Conservation (phyloP, 2,113 vertebrate species). For the Mustelus asterias region DNA sequence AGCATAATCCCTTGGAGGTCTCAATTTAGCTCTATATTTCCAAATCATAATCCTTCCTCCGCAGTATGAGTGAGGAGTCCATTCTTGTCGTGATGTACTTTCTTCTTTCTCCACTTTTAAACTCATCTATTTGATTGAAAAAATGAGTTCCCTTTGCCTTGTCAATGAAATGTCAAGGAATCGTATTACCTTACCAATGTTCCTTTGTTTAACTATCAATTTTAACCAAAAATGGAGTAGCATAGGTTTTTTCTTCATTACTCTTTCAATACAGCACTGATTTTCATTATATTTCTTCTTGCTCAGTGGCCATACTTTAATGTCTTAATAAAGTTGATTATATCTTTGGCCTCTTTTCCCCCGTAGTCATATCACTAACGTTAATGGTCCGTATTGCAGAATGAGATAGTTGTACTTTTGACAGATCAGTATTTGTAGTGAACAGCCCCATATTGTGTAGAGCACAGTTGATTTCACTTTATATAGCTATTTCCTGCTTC, state of each 20-base stretch:
- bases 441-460: neutral
- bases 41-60: neutral
- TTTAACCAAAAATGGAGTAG: neutral
- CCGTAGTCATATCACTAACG: neutral
- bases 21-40: neutral
- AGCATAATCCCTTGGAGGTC: neutral
- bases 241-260: neutral
- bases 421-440: neutral
- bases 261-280: neutral
- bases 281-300: neutral
- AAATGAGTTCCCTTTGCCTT: neutral
- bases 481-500: neutral
- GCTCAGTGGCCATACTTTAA: neutral
- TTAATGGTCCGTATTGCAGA: neutral
- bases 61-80: too few species aligned
- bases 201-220: neutral
- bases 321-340: neutral
- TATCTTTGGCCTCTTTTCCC: neutral
- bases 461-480: neutral
- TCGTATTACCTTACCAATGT: neutral
- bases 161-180: neutral
- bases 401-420: neutral
- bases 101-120: neutral
- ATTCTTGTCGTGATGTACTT: neutral
- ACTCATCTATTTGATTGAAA: neutral